A percentile compares a stretch with the other conserved stretches of the same genome.
Conservation (phyloP, 2,797 vertebrate species). For the Gymnothorax reevesii region DNA sequence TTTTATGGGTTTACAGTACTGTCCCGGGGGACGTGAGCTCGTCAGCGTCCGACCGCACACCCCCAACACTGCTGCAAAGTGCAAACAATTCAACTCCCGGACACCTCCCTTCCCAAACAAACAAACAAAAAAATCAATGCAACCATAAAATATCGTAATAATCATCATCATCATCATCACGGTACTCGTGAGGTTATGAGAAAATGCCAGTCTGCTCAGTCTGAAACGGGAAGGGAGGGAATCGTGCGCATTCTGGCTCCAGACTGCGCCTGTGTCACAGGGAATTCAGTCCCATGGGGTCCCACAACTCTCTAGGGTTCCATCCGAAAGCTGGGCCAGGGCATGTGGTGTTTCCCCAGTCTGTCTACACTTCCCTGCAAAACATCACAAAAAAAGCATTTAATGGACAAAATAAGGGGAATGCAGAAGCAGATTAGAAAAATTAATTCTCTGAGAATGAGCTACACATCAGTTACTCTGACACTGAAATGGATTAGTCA, state of each 20-base stretch:
- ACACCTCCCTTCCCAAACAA: constrained; percentile 50
- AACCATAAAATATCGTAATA: constrained; percentile 40
- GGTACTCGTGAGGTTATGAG: constrained; percentile 1
- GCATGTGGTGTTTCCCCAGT: constrained; percentile 28
- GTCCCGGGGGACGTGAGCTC: constrained; percentile 16
- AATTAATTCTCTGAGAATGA: background rate
- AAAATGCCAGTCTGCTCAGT: constrained; percentile 36
- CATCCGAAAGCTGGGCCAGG: constrained; percentile 30
- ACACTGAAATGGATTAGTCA: background rate
- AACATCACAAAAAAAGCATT: constrained; percentile 12
- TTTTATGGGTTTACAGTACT: background rate
- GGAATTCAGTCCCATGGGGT: constrained; percentile 57
- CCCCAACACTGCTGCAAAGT: constrained; percentile 71
- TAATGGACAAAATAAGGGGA: background rate
- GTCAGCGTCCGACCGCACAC: constrained; percentile 44
- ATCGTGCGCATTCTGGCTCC: constrained; percentile 46
- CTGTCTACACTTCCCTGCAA: constrained; percentile 72
- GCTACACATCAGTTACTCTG: background rate
- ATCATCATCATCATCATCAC: constrained; percentile 46
- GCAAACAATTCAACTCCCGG: constrained; percentile 69
- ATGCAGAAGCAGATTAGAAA: background rate
- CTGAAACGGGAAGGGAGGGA: constrained; percentile 51
- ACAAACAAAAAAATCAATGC: constrained; percentile 49
- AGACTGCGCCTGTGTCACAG: constrained; percentile 67
- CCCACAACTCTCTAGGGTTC: constrained; percentile 46